A percentile compares a stretch with the other conserved stretches of the same genome.
These are phyloP conservation scores for Pandion haliaetus DNA, from an alignment of 2,113 vertebrate genomes.

Conservation along the genomic window DNA sequence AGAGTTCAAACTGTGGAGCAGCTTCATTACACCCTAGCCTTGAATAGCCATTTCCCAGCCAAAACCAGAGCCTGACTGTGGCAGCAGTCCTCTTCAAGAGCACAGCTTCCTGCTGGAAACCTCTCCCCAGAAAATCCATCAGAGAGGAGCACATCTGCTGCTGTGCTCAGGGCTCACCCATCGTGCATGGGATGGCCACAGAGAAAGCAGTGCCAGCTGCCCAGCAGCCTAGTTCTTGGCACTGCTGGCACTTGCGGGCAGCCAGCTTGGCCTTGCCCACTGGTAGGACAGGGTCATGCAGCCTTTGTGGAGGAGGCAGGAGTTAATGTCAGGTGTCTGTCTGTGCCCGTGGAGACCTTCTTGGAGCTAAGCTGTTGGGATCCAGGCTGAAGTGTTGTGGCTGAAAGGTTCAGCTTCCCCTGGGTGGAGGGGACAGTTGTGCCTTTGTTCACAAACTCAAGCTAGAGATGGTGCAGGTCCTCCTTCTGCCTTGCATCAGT, in stretches of 20 bases:
- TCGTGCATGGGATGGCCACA: no score
- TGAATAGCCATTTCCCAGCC: background rate
- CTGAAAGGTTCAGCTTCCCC: background rate
- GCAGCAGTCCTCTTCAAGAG: background rate
- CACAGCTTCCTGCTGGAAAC: accelerated
- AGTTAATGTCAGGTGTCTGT: background rate
- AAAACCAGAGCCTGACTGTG: background rate
- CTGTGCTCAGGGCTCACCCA: background rate
- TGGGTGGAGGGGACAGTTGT: background rate
- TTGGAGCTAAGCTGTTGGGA: background rate
- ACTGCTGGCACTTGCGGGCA: no score
- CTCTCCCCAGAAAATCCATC: background rate
- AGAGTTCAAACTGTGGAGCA: background rate
- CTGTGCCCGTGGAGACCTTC: accelerated
- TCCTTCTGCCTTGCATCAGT: background rate
- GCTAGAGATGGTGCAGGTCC: background rate
- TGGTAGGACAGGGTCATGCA: background rate
- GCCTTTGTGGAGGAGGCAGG: background rate
- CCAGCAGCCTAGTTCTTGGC: accelerated
- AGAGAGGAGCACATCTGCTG: accelerated
- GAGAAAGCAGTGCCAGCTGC: background rate
- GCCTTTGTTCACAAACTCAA: background rate
- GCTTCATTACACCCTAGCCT: background rate
- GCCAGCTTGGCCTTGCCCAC: background rate
- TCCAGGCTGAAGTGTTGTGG: background rate